These are phyloP conservation scores for Galerucella calmariensis DNA, from an alignment of 2,888 invertebrate species.

Conservation along the genomic window DNA sequence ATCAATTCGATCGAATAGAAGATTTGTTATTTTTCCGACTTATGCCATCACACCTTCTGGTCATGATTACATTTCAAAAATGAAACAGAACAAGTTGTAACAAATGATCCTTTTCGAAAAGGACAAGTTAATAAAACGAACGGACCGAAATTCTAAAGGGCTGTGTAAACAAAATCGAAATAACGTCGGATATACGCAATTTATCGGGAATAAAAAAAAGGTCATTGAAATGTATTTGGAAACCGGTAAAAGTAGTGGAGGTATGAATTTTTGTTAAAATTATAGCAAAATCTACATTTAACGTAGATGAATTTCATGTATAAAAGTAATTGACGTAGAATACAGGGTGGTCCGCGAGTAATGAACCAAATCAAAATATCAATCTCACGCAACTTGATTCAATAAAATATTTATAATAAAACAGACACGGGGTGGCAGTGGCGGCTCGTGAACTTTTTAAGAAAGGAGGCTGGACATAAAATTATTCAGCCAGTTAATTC, in stretches of 20 bases:
- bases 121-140: constrained; percentile 29
- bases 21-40: constrained; percentile 4
- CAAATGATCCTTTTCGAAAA: constrained; percentile 20
- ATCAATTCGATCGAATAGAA: not conserved
- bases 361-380: too few relatives aligned
- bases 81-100: constrained; percentile 17
- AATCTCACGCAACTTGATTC: too few relatives aligned
- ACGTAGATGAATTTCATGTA: too few relatives aligned
- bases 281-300: too few relatives aligned
- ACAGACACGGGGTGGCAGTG: too few relatives aligned
- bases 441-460: too few relatives aligned
- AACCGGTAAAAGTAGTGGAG: not conserved
- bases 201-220: not conserved
- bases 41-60: constrained; percentile 9
- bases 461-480: too few relatives aligned
- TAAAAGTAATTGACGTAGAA: too few relatives aligned
- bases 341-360: too few relatives aligned
- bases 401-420: too few relatives aligned
- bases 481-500: too few relatives aligned
- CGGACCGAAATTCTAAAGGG: constrained; percentile 20
- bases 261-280: not conserved
- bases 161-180: constrained; percentile 30
- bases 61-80: constrained; percentile 19
- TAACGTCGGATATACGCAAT: constrained; percentile 11
- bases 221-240: not conserved